Evolutionary conservation across 2,113 vertebrate species (phyloP).

Genomic region (Myotis lucifugus): DNA sequence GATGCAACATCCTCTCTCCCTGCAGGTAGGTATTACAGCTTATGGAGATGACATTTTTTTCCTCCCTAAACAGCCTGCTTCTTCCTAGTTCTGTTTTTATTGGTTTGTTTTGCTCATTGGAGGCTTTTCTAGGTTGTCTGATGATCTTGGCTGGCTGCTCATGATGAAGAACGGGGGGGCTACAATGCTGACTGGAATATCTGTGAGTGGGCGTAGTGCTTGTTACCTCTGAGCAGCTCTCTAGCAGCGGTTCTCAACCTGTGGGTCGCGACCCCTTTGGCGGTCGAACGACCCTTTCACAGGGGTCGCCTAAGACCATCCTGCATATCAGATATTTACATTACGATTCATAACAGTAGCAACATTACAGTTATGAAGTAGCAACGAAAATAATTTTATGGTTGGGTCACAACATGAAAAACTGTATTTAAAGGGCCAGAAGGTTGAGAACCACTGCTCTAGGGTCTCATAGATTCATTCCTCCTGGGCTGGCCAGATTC

Average conservation of each 20-base stretch:
- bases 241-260: no score
- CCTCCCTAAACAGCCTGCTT: neutral
- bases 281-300: no score
- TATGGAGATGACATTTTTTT: neutral
- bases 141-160: neutral
- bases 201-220: neutral
- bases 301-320: no score
- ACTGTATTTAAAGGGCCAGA: no score
- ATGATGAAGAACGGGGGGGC: neutral
- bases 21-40: neutral
- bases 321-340: no score
- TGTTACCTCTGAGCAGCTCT: neutral
- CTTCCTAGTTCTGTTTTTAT: neutral
- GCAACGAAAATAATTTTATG: no score
- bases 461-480: neutral
- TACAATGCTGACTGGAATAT: neutral
- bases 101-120: neutral
- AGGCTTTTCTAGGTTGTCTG: neutral
- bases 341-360: no score
- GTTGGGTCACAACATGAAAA: no score
- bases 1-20: neutral
- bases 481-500: neutral
- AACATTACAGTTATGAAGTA: no score
- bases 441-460: no score
- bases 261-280: no score